Evolutionary conservation across 2,888 invertebrate species (phyloP), one percentile per base, ranked within the genome.

Genomic region (Himalopsyche anomala): DNA sequence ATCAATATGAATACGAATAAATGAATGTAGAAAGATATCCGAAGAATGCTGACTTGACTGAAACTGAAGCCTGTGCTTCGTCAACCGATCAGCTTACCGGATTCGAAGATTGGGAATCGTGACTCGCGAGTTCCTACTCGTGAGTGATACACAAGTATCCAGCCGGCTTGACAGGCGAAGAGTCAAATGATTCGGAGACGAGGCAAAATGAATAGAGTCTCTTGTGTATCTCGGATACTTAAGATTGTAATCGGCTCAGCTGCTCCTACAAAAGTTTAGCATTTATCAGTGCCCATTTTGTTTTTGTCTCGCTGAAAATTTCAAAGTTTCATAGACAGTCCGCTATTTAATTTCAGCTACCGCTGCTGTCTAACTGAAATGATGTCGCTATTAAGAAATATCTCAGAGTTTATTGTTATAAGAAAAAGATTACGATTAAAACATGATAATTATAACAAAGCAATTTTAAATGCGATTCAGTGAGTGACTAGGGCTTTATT

Each of bases 101-200:
- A 74, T 74, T 74, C 74, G 74, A 74, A 74, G 74, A 74, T 74
- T 74, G 74, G 74, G 74, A 74, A 74, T 74, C 74, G 74, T 74
- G 74, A 74, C 74, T 74, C 74, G 74, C 36, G 74, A 74, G 74
- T 74, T 74, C 74, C 74, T 74, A 74, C 74, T 74, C 74, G 74
- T 74, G 74, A 74, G 74, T 74, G 74, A 82, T 82, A 55, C 82
- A 74, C 69, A 82, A 82, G 85, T 54, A 85, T 85, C 85, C 85
- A 56, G 80, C 80, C 84, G 80, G 55, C 85, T 74, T 82, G 85
- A 80, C 80, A 80, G 83, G 85, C 80, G 81, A 62, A 85, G 80
- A 85, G 85, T 83, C 82, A 83, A 83, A 82, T 69, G 81, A 83
- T 74, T 83, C 83, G 85, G 85, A 85, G 85, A 85, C 80, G 85